Evolutionary conservation across 2,888 invertebrate genomes (phyloP), one percentile per base, ranked within the genome.

Genomic region (Tipula unca): DNA sequence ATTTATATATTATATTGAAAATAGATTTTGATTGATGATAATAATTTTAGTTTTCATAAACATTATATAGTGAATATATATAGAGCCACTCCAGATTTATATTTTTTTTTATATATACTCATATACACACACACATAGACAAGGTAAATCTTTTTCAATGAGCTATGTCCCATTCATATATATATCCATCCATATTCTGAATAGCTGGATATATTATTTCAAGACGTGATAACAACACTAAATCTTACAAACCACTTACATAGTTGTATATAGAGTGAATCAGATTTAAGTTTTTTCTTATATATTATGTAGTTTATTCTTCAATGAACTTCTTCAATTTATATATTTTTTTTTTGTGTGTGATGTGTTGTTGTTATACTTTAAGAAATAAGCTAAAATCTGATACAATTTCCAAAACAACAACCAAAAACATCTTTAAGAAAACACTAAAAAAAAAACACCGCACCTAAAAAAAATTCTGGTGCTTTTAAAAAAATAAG

Each of bases 391-490:
- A 69, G 69, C 69, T 25, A 69, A 69, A 69, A 69, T 69, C 69
- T 69, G 69, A 69, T 69, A 69, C 10, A 48, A 48, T 48, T 48
- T 48, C 5, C 17, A 48, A 48, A 48, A 48, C 48, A 48, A 25
- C 69, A 69, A 69, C 69, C 69, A 69, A 69, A 25, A 69, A 69
- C 69, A 69, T 69, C 69, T 69, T 69, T 69, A 69, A 69, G 69
- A 69, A 69, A 69, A 69, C 69, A 69, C 69, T 69, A 69, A 25
- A 69, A 69, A 25, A 69, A 20, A 69, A 69, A 69, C 69, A 69
- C 25, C 20, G 25, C 69, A 48, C 3, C 48, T 25, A 10, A 54
- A 69, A 69, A 69, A 69, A 69, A 69, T 69, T 20, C 25, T 69
- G 20, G 69, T 25, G 69, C 69, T 69, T 69, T 69, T 25, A 25